A percentile compares a stretch with the other conserved stretches of the same genome.
Evolutionary conservation across 2,888 invertebrate genomes (phyloP).

Genomic region (Ophioninae sp.): DNA sequence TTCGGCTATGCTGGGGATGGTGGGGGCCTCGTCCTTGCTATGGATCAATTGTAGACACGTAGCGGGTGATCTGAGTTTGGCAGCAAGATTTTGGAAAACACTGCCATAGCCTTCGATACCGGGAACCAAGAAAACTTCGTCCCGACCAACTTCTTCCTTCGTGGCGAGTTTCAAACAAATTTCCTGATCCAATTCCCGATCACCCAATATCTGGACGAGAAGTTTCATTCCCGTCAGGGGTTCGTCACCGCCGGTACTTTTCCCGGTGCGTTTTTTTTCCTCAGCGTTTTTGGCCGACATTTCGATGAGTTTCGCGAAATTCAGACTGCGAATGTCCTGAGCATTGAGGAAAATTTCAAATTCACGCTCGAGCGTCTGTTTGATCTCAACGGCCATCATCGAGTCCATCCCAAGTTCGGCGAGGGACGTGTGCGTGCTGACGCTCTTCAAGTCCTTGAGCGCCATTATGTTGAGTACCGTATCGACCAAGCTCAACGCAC

Average conservation of each 20-base stretch:
- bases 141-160: constrained; percentile 64
- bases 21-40: constrained; percentile 80
- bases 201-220: constrained; percentile 64
- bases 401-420: constrained; percentile 98
- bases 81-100: constrained; percentile 74
- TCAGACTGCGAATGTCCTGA: constrained; percentile 91
- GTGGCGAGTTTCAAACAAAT: constrained; percentile 69
- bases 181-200: constrained; percentile 58
- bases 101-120: constrained; percentile 79
- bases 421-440: constrained; percentile 87
- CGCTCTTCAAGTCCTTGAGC: constrained; percentile 80
- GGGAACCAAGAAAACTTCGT: constrained; percentile 77
- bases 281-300: constrained; percentile 70
- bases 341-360: constrained; percentile 93
- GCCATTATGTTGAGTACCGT: constrained; percentile 85
- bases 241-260: constrained; percentile 43
- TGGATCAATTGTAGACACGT: constrained; percentile 70
- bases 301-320: constrained; percentile 85
- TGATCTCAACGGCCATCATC: constrained; percentile 98
- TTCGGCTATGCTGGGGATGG: constrained; percentile 82
- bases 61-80: constrained; percentile 75
- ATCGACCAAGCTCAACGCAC: constrained; percentile 87
- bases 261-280: constrained; percentile 44
- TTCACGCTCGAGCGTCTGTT: constrained; percentile 94
- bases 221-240: constrained; percentile 68